A percentile compares a stretch with the other conserved stretches of the same genome.
Conservation (phyloP, 2,113 vertebrate species). For the Hippocampus comes region DNA sequence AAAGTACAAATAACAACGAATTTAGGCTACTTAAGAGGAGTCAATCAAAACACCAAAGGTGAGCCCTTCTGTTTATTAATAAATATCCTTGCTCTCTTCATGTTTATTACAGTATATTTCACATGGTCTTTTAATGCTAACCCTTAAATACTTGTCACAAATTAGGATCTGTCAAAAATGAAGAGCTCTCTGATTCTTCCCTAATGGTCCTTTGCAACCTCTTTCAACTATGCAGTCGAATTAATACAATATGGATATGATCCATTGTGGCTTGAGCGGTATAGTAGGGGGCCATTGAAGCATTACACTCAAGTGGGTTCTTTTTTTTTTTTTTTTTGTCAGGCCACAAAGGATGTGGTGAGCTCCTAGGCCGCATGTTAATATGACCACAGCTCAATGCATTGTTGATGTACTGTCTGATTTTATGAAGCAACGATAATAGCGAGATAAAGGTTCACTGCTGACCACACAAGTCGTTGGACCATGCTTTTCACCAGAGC, state of each 20-base stretch:
- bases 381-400: conserved; percentile 68
- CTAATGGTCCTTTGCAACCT: conserved; percentile 13
- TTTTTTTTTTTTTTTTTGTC: conserved; percentile 56
- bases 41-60: background rate
- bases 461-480: conserved; percentile 1
- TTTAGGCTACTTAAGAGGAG: background rate
- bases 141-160: conserved; percentile 18
- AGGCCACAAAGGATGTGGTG: conserved; percentile 56
- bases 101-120: background rate
- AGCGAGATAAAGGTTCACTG: conserved; percentile 4
- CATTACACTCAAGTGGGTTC: conserved; percentile 56
- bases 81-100: background rate
- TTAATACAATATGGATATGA: conserved; percentile 34
- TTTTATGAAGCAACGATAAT: conserved; percentile 37
- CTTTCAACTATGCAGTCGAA: conserved; percentile 17
- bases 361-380: conserved; percentile 58
- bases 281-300: conserved; percentile 45
- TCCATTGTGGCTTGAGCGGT: conserved; percentile 40
- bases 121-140: background rate
- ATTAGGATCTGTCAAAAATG: conserved; percentile 21
- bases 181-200: conserved; percentile 26
- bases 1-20: background rate
- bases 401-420: conserved; percentile 52
- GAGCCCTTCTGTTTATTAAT: background rate
- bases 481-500: background rate